These are phyloP conservation scores for Heteropelma amictum DNA, from an alignment of 2,888 invertebrate species.

Conservation along the genomic window DNA sequence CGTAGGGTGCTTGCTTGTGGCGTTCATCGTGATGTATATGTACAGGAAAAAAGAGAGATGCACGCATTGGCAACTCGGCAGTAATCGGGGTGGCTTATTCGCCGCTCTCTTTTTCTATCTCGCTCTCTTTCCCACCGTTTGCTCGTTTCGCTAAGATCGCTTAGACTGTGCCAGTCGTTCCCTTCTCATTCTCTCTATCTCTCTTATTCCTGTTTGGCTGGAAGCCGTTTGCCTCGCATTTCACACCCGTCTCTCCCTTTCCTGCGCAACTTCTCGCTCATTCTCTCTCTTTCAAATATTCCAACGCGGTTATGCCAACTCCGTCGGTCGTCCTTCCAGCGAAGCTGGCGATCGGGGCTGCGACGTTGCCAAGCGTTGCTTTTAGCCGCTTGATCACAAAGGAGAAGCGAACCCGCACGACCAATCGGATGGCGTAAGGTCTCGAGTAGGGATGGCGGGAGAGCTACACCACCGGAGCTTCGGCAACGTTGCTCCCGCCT, in stretches of 20 bases:
- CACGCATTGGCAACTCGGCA: conserved; percentile 41
- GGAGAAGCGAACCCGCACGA: conserved; percentile 71
- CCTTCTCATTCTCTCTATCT: conserved; percentile 52
- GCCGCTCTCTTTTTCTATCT: conserved; percentile 34
- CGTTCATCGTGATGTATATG: conserved; percentile 3
- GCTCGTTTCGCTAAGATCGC: conserved; percentile 54
- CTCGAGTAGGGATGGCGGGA: conserved; percentile 73
- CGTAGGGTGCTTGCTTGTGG: not conserved
- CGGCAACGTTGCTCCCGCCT: conserved; percentile 72
- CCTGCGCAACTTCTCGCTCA: not conserved
- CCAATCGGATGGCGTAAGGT: conserved; percentile 67
- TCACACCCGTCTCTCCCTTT: conserved; percentile 31
- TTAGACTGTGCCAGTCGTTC: conserved; percentile 24
- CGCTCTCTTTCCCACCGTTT: conserved; percentile 51
- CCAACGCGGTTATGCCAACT: conserved; percentile 50
- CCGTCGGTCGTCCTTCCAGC: conserved; percentile 66
- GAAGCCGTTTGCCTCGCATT: conserved; percentile 58
- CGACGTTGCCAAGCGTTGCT: conserved; percentile 76
- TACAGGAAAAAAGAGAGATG: conserved; percentile 1
- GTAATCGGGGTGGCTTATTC: conserved; percentile 48
- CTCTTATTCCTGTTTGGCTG: conserved; percentile 52
- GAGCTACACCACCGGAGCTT: conserved; percentile 63
- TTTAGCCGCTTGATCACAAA: conserved; percentile 77
- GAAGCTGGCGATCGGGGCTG: conserved; percentile 66
- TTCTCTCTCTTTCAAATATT: conserved; percentile 30